phyloP scores from a whole-genome alignment of 2,797 vertebrate species.

The Pseudomugil gertrudae region DNA sequence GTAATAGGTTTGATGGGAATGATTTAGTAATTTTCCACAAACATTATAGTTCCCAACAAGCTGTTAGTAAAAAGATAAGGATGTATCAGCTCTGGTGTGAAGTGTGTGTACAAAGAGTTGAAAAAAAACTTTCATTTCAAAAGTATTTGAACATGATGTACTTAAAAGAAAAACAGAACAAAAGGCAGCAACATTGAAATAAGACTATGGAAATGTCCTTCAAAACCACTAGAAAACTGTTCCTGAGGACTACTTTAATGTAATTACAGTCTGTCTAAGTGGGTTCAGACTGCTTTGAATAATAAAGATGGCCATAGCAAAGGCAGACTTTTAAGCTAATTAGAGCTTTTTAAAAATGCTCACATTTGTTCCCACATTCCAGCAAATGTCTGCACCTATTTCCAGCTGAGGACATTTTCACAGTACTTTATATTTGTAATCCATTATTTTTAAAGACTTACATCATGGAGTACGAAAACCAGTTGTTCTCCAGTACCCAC shows the following conservation, averaged over 20 bases:
- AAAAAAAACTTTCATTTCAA: neutral
- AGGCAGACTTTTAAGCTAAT: neutral
- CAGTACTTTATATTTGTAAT: neutral
- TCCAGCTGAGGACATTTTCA: neutral
- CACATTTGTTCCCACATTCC: neutral
- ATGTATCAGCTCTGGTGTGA: neutral
- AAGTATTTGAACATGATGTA: neutral
- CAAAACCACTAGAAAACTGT: neutral
- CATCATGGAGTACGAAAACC: conserved; percentile 81
- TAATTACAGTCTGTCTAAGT: neutral
- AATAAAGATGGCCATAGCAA: neutral
- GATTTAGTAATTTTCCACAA: neutral
- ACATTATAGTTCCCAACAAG: neutral
- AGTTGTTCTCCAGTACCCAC: conserved; percentile 63
- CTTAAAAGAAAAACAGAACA: neutral
- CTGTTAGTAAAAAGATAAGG: neutral
- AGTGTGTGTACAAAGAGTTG: neutral
- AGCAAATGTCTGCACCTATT: neutral
- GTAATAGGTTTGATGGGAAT: neutral
- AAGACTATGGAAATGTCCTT: neutral
- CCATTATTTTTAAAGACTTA: conserved; percentile 64
- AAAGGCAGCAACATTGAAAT: neutral
- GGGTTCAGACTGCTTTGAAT: neutral
- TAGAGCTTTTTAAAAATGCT: neutral
- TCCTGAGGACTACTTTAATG: neutral